Conservation (phyloP, 2,797 vertebrate genomes). For the Pantherophis alleghaniensis region DNA sequence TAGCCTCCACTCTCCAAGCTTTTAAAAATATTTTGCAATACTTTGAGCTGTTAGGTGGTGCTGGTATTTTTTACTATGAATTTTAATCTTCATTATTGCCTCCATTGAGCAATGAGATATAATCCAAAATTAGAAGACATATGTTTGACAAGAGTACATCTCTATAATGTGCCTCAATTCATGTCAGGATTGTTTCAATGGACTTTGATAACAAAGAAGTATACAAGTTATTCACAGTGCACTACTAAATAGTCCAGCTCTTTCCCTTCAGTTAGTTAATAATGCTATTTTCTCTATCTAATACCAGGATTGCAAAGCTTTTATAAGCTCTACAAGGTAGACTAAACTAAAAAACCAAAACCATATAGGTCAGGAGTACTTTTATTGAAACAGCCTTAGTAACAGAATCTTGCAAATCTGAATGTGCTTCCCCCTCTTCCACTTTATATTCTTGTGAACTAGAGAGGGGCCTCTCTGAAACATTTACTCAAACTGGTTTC, state of each 20-base stretch:
- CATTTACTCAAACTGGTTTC: neutral
- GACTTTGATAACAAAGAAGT: neutral
- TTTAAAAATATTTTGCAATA: neutral
- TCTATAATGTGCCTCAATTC: neutral
- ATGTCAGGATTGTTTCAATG: neutral
- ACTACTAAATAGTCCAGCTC: neutral
- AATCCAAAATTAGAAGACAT: neutral
- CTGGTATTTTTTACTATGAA: neutral
- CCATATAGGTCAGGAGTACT: neutral
- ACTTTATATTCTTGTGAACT: neutral
- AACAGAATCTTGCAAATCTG: neutral
- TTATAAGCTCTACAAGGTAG: neutral
- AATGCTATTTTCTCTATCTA: neutral
- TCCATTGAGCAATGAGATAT: neutral
- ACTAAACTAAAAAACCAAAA: neutral
- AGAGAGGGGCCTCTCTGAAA: neutral
- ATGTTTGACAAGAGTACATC: neutral
- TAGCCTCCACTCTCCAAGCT: neutral
- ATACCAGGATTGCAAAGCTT: neutral
- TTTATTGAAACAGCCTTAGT: neutral
- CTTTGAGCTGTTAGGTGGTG: neutral
- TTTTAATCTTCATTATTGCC: neutral
- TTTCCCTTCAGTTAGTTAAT: neutral
- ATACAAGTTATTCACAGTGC: neutral
- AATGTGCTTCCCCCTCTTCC: neutral